Conservation (phyloP, 2,113 vertebrate species). For the Bujurquina vittata region DNA sequence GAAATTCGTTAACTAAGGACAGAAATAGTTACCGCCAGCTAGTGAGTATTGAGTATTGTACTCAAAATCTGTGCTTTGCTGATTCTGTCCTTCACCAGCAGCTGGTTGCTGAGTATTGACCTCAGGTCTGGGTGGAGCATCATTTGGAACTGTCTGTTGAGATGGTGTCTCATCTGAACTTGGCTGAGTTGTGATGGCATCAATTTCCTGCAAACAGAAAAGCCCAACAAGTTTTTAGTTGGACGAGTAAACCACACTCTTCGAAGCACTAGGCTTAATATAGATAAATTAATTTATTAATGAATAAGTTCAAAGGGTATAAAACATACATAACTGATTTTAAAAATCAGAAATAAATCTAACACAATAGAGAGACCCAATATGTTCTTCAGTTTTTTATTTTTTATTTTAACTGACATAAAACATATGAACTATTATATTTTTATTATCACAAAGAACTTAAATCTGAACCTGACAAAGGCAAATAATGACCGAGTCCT, state of each 20-base stretch:
- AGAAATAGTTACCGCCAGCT: slow-evolving; percentile 84
- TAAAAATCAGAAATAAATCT: background rate
- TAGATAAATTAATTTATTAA: background rate
- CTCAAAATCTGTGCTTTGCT: slow-evolving; percentile 80
- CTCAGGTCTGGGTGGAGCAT: slow-evolving; percentile 86
- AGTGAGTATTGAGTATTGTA: slow-evolving; percentile 95
- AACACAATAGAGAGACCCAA: too few species aligned
- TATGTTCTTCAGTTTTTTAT: too few species aligned
- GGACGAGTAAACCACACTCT: background rate
- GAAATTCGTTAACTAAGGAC: background rate
- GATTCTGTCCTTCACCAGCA: slow-evolving; percentile 68
- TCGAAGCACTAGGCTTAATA: background rate
- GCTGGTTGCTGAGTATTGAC: slow-evolving; percentile 75
- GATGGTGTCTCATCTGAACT: slow-evolving; percentile 70
- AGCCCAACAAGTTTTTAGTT: background rate
- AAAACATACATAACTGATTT: background rate
- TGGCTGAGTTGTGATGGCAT: slow-evolving; percentile 94
- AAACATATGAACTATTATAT: too few species aligned
- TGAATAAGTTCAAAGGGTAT: background rate
- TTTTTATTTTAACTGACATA: too few species aligned
- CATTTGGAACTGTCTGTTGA: slow-evolving; percentile 66
- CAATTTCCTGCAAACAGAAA: slow-evolving; percentile 86
- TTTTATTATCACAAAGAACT: too few species aligned
- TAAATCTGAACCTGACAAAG: background rate
- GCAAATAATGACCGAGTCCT: background rate